phyloP scores from a whole-genome alignment of 2,888 invertebrate genomes.

The Leptura quadrifasciata region DNA sequence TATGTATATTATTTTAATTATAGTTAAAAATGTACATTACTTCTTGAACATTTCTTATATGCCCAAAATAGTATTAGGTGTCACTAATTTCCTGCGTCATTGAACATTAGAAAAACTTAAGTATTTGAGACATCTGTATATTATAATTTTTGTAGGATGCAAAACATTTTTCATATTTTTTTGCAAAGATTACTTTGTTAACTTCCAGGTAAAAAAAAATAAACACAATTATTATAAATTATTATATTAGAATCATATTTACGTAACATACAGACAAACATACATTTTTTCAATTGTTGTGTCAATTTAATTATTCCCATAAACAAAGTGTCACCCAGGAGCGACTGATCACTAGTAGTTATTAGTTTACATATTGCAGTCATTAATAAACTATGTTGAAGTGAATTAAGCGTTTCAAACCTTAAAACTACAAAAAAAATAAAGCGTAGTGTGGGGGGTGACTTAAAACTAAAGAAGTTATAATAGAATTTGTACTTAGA shows the following conservation, averaged over 20 bases:
- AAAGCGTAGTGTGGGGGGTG: slow-evolving; percentile 46
- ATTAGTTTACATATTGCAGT: slow-evolving; percentile 57
- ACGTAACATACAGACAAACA: slow-evolving; percentile 57
- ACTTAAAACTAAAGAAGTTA: slow-evolving; percentile 49
- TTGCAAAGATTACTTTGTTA: background rate
- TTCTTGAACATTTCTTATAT: too few relatives aligned
- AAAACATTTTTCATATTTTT: too few relatives aligned
- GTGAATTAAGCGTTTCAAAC: slow-evolving; percentile 52
- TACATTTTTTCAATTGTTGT: slow-evolving; percentile 52
- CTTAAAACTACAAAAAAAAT: slow-evolving; percentile 49
- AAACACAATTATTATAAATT: slow-evolving; percentile 51
- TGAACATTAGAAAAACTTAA: too few relatives aligned
- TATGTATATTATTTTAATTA: too few relatives aligned
- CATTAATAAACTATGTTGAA: slow-evolving; percentile 54
- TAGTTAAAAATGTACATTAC: too few relatives aligned
- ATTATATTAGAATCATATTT: slow-evolving; percentile 55
- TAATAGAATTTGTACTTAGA: slow-evolving; percentile 54
- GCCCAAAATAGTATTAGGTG: too few relatives aligned
- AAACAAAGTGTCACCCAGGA: slow-evolving; percentile 39
- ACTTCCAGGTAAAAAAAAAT: slow-evolving; percentile 36
- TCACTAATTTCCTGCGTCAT: too few relatives aligned
- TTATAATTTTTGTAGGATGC: too few relatives aligned
- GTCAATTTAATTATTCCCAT: slow-evolving; percentile 49
- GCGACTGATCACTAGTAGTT: slow-evolving; percentile 46
- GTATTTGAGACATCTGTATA: too few relatives aligned